Evolutionary conservation across 2,797 vertebrate genomes (phyloP), one percentile per base, ranked within the genome.

Genomic region (Micrastur ruficollis): DNA sequence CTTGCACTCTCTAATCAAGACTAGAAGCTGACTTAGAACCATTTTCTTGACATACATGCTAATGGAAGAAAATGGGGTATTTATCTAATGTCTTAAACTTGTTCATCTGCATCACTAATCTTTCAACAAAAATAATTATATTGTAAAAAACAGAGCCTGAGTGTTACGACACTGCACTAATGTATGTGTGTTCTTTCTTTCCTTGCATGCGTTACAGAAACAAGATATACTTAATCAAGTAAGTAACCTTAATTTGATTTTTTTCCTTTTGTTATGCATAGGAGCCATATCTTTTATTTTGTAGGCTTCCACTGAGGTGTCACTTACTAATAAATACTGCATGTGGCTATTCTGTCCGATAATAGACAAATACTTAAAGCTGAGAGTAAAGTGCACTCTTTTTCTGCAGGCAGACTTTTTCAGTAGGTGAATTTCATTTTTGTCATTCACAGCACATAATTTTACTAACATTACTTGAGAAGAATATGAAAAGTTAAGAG

Each of bases 181-280:
- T 63, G 5, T 87, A 66, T 87, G 53, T 97, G 56, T 98, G 34
- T 94, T 91, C 78, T 97, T 98, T 97, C 95, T 97, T 98, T 98
- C 71, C 93, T 97, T 94, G 95, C 98, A 98, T 97, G 98, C 98
- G 68, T 82, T 96, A 62, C 96, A 99, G 99, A 99, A 99, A 98
- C 98, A 99, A 98, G 99, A 99, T 95, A 98, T 99, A 98, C 99
- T 99, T 98, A 98, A 98, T 94, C 99, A 99, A 99, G 99, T 99
- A 99, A 99, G 98, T 96, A 97, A 82, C 92, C 68, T 81, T 96
- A 95, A 93, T 97, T 97, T 86, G 86, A 72, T 89, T 66, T 94
- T 55, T 91, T 88, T 55, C 44, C 84, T 66, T 73, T 83, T 96
- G 68, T 94, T 86, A 74, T 86, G 88, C 36, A 31, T 84, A 87